Base-by-base conservation (phyloP, 2,113 vertebrate species). In the Cromileptes altivelis region DNA sequence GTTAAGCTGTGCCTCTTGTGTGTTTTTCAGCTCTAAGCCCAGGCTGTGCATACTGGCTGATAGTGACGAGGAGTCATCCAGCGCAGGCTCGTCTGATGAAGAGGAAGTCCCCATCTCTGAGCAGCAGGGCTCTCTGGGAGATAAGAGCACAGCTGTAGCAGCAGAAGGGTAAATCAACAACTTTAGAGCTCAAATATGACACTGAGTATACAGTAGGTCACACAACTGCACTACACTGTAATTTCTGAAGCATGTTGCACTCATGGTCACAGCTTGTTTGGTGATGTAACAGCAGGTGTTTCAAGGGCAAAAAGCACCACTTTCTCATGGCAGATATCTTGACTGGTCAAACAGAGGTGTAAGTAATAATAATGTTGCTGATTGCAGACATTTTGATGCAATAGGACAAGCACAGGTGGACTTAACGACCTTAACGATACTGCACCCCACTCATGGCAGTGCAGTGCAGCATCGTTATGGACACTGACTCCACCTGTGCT, bases 31-130 rank as follows among this genome's bases (percentile, higher is more conserved):
- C 61, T 62, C 0, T 67, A 97, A 92, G 68, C 94, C 87, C 3
- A 92, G 94, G 81, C 80, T 94, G 74, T 92, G 90, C 64, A 85
- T 96, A 25, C 89, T 97, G 87, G 96, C 95, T 18, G 96, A 97
- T 78, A 97, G 97, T 0, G 97, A 97, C 0, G 97, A 97, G 0
- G 97, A 97, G 89, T 97, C 97, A 0, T 97, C 96, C 79, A 97
- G 96, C 0, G 96, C 96, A 0, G 96, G 95, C 19, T 97, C 97
- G 2, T 96, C 96, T 0, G 97, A 97, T 0, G 97, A 97, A 85
- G 97, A 97, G 19, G 97, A 97, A 0, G 12, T 72, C 0, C 13
- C 81, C 0, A 0, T 67, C 0, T 69, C 91, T 61, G 96, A 97
- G 58, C 84, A 90, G 0, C 0, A 70, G 3, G 95, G 94, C 64